phyloP scores from a whole-genome alignment of 2,113 vertebrate genomes.

The Onychorhynchus coronatus region DNA sequence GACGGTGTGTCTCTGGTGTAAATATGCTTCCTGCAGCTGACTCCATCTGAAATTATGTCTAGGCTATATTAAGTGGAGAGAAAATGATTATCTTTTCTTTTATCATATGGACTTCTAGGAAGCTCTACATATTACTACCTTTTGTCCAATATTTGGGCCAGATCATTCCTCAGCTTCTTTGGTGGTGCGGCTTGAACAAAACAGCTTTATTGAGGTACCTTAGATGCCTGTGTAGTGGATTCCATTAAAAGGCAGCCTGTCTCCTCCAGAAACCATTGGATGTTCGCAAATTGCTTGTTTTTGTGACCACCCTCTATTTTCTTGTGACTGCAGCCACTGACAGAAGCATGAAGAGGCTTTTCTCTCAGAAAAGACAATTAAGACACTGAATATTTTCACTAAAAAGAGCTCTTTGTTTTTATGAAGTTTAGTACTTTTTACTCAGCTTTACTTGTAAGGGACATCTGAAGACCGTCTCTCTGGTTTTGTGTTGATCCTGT shows the following conservation, averaged over 20 bases:
- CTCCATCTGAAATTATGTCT: not conserved
- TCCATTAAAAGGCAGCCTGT: not conserved
- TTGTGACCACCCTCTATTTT: not conserved
- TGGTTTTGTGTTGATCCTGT: not conserved
- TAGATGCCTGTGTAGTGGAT: not conserved
- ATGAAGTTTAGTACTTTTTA: not conserved
- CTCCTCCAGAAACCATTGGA: not conserved
- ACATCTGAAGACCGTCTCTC: not conserved
- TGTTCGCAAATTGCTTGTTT: not conserved
- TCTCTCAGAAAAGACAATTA: not conserved
- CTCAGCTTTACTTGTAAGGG: not conserved
- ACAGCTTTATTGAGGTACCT: not conserved
- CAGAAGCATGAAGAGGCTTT: not conserved
- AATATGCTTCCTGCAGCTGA: not conserved
- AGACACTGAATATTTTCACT: not conserved
- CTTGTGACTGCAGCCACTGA: not conserved
- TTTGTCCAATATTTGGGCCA: not conserved
- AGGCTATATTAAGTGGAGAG: not conserved
- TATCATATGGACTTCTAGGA: not conserved
- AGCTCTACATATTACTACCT: not conserved
- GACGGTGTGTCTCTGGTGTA: not conserved
- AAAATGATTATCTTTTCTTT: not conserved
- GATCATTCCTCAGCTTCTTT: not conserved
- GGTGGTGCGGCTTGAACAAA: not conserved
- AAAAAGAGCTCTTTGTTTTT: not conserved